These are phyloP conservation scores for Pelodiscus sinensis DNA, from an alignment of 2,113 vertebrate species.

Conservation along the genomic window DNA sequence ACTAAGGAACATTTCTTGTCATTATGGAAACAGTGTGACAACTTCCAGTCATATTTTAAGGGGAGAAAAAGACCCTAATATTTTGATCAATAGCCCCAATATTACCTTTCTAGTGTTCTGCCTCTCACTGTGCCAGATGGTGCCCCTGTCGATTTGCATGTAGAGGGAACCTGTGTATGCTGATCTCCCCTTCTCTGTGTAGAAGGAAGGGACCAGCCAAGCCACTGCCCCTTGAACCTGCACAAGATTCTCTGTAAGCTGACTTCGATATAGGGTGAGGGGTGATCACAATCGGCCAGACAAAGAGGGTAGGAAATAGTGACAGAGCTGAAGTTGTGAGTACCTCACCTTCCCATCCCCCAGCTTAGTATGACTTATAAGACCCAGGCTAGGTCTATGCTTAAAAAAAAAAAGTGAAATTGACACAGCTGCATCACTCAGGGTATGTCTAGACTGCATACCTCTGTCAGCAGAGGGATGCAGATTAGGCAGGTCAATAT, in stretches of 20 bases:
- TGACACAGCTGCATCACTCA: not conserved
- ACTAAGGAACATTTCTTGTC: slow-evolving; percentile 41
- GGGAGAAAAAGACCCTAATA: not conserved
- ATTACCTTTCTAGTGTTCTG: not conserved
- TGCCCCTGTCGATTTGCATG: not conserved
- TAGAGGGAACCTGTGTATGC: not conserved
- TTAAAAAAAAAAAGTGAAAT: not conserved
- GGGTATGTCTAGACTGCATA: too few species aligned
- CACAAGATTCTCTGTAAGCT: not conserved
- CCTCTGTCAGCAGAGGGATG: too few species aligned
- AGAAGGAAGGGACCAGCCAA: not conserved
- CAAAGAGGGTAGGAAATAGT: not conserved
- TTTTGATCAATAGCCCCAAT: not conserved
- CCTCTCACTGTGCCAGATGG: not conserved
- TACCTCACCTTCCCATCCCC: not conserved
- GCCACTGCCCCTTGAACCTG: not conserved
- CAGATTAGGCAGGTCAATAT: too few species aligned
- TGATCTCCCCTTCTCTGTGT: not conserved
- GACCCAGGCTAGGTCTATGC: not conserved
- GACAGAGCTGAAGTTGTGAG: not conserved
- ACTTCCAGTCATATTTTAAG: slow-evolving; percentile 7
- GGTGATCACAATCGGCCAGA: not conserved
- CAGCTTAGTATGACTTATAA: not conserved
- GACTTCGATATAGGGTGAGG: not conserved
- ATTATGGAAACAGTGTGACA: not conserved